Conservation (phyloP, 2,113 vertebrate genomes). For the Mugil cephalus region DNA sequence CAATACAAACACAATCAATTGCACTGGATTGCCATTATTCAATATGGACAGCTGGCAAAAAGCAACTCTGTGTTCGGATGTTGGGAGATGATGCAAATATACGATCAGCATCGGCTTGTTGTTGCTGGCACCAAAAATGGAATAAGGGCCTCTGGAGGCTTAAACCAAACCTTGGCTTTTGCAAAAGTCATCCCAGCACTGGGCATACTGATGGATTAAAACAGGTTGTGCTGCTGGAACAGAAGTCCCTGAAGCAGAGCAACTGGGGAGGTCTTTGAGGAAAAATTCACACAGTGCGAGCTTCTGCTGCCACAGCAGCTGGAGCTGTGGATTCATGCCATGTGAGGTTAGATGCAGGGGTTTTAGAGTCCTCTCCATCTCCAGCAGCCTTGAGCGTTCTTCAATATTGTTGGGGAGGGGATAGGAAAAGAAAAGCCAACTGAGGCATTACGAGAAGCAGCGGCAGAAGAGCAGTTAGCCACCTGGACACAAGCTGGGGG, state of each 20-base stretch:
- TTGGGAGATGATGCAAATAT: too few relatives aligned
- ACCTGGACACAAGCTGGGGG: slow-evolving; percentile 27
- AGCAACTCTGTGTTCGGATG: too few relatives aligned
- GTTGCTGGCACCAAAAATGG: neutral
- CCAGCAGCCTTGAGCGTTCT: slow-evolving; percentile 22
- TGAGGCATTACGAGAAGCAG: slow-evolving; percentile 27
- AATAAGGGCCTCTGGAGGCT: neutral
- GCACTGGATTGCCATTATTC: too few relatives aligned
- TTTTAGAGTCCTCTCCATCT: slow-evolving; percentile 24
- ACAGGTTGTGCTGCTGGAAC: slow-evolving; percentile 4
- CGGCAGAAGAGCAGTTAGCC: slow-evolving; percentile 21
- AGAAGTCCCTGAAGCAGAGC: slow-evolving; percentile 25
- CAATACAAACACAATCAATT: too few relatives aligned
- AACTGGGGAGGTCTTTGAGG: neutral
- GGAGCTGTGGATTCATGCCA: slow-evolving; percentile 7
- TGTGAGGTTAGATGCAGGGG: slow-evolving; percentile 3
- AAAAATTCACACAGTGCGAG: slow-evolving; percentile 28
- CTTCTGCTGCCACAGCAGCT: slow-evolving; percentile 28
- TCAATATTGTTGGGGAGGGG: neutral
- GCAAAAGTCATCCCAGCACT: neutral
- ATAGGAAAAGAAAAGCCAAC: slow-evolving; percentile 28
- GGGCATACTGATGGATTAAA: slow-evolving; percentile 4
- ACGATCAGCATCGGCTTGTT: neutral
- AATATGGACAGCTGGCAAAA: too few relatives aligned
- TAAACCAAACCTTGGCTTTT: slow-evolving; percentile 1